These are phyloP conservation scores for Meteorus colon DNA, from an alignment of 2,888 invertebrate species.

Conservation along the genomic window DNA sequence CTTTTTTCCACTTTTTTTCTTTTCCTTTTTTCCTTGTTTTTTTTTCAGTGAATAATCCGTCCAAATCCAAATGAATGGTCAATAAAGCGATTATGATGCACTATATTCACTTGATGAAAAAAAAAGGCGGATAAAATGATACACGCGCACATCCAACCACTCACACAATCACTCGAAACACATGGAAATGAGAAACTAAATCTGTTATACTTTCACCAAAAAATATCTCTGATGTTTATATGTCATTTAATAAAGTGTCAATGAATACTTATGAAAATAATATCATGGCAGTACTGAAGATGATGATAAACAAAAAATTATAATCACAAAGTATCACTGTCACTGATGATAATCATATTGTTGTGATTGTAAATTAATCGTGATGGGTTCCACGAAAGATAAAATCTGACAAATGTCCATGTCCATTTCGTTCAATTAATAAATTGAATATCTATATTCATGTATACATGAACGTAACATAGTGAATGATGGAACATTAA, in stretches of 20 bases:
- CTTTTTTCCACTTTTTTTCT: slow-evolving; percentile 40
- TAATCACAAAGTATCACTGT: slow-evolving; percentile 32
- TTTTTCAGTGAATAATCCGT: slow-evolving; percentile 35
- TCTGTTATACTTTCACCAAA: neutral
- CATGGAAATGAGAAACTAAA: neutral
- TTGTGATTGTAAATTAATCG: slow-evolving; percentile 27
- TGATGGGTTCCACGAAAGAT: neutral
- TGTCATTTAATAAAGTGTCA: neutral
- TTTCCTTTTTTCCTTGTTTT: neutral
- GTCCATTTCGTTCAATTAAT: slow-evolving; percentile 27
- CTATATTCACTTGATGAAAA: neutral
- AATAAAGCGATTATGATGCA: neutral
- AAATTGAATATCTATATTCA: neutral
- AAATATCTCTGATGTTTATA: neutral
- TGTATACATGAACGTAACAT: neutral
- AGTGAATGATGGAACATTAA: neutral
- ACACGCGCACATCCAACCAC: too few species aligned
- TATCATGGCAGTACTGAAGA: neutral
- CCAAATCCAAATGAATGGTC: slow-evolving; percentile 8
- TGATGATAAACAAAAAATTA: slow-evolving; percentile 24
- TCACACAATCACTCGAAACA: too few species aligned
- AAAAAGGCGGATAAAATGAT: neutral
- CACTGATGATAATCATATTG: slow-evolving; percentile 27
- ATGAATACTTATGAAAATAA: neutral
- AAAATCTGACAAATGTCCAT: slow-evolving; percentile 23